Percentiles rank a stretch among this genome's conserved stretches.
Evolutionary conservation across 2,888 invertebrate species (phyloP).

Genomic region (Xanthia togata): DNA sequence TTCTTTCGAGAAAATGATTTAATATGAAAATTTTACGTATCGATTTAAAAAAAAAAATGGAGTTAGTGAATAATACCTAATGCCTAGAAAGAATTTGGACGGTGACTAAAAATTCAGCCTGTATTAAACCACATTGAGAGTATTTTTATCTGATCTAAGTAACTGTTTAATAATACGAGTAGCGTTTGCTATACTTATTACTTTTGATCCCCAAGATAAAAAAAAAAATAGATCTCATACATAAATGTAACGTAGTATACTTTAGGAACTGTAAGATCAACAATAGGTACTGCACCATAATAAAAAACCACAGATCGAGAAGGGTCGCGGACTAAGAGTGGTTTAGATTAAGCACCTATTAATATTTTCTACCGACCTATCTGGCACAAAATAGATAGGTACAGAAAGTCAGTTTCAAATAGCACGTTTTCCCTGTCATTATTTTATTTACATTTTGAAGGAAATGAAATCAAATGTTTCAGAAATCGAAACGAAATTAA

Average conservation of each 20-base stretch:
- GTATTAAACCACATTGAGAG: too few species aligned
- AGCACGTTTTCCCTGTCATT: background rate
- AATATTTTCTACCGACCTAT: constrained; percentile 12
- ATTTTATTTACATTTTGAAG: background rate
- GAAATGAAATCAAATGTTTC: background rate
- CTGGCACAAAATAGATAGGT: background rate
- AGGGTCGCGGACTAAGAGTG: constrained; percentile 26
- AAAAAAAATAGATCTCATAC: background rate
- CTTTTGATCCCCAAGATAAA: too few species aligned
- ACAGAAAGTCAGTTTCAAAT: constrained; percentile 12
- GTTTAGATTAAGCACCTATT: constrained; percentile 44
- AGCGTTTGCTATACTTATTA: too few species aligned
- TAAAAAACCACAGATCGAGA: constrained; percentile 35
- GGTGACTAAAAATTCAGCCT: too few species aligned
- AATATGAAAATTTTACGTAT: too few species aligned
- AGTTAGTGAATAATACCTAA: too few species aligned
- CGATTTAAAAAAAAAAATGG: too few species aligned
- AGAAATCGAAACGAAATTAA: background rate
- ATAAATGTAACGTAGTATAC: background rate
- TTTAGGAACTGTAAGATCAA: background rate
- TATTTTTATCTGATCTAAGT: too few species aligned
- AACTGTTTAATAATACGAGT: too few species aligned
- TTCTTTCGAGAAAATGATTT: too few species aligned
- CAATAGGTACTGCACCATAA: background rate
- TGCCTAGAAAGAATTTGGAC: too few species aligned